Base-by-base conservation (phyloP, 2,797 vertebrate species). In the Linurgus olivaceus region DNA sequence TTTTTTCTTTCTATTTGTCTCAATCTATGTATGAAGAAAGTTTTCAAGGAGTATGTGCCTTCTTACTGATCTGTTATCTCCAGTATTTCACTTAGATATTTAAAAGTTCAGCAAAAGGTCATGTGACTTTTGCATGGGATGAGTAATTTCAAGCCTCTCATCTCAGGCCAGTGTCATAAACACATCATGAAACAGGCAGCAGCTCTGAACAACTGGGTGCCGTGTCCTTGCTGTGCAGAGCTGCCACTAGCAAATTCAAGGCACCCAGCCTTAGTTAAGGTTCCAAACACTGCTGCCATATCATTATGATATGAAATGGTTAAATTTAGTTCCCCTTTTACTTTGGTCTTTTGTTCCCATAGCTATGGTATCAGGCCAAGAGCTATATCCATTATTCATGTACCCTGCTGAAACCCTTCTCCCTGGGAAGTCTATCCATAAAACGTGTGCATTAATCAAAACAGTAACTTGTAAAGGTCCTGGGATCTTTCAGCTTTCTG, bases 261-360 rank as follows among this genome's bases (percentile, higher is more conserved):
- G 26, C 11, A 85, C 6, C 4, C 45, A 57, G 12, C 1, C 4
- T 17, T 26, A 35, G 10, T 47, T 37, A 80, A 68, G 13, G 23
- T 48, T 90, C 29, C 65, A 68, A 63, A 57, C 26, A 55, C 18
- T 42, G 48, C n/a, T 93, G 57, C n/a, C 37, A 4, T 33, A 70
- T 38, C 51, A 28, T 57, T 44, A 40, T 20, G 42, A n/a, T 51
- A 35, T 48, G n/a, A 88, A 55, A 70, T 23, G 31, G 79, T 70
- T 90, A 90, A 78, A 78, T 88, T 84, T 47, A 73, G 54, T 92
- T 94, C 54, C 61, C 21, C 6, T 44, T 61, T 67, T 72, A 83
- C 73, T 71, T 78, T 72, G 47, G 20, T 15, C 7, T 75, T 73
- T 84, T 80, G 48, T 94, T 93, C 55, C 62, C 0, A 2, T 66